Conservation (phyloP, 2,113 vertebrate genomes). For the Tenebrosternarchus preto region DNA sequence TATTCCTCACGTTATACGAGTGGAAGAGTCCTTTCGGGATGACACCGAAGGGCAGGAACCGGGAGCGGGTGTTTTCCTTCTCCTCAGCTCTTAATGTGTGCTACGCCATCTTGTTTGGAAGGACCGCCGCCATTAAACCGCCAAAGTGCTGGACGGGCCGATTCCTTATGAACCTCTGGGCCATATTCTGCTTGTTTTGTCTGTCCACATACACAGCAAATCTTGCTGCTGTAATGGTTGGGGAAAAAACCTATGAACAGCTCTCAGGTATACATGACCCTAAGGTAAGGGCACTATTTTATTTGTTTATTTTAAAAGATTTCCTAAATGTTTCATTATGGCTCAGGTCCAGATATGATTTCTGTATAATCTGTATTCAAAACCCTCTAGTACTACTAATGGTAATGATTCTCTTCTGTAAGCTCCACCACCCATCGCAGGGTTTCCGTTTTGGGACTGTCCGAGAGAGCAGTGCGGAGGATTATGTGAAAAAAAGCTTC, state of each 20-base stretch:
- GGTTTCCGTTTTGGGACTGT: constrained; percentile 89
- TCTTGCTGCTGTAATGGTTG: constrained; percentile 94
- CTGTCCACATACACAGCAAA: constrained; percentile 97
- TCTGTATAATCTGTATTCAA: not conserved
- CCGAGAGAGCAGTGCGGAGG: constrained; percentile 86
- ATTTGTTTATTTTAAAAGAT: constrained; percentile 64
- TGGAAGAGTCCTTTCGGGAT: constrained; percentile 97
- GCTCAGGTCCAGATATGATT: not conserved
- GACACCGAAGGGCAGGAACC: constrained; percentile 90
- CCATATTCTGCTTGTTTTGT: constrained; percentile 95
- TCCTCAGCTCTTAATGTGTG: constrained; percentile 96
- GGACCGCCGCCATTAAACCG: constrained; percentile 92
- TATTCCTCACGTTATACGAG: constrained; percentile 95
- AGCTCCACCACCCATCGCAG: constrained; percentile 89
- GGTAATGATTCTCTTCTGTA: constrained; percentile 42
- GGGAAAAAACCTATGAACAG: constrained; percentile 93
- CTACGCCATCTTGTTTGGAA: constrained; percentile 94
- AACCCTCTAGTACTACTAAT: constrained; percentile 21
- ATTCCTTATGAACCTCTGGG: constrained; percentile 98
- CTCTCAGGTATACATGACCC: constrained; percentile 93
- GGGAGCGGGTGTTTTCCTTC: constrained; percentile 90
- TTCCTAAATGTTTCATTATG: not conserved
- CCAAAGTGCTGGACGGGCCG: constrained; percentile 95
- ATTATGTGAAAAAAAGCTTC: constrained; percentile 87
- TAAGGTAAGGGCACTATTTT: constrained; percentile 84